Evolutionary conservation across 2,797 vertebrate genomes (phyloP).

Genomic region (Graptemys geographica): DNA sequence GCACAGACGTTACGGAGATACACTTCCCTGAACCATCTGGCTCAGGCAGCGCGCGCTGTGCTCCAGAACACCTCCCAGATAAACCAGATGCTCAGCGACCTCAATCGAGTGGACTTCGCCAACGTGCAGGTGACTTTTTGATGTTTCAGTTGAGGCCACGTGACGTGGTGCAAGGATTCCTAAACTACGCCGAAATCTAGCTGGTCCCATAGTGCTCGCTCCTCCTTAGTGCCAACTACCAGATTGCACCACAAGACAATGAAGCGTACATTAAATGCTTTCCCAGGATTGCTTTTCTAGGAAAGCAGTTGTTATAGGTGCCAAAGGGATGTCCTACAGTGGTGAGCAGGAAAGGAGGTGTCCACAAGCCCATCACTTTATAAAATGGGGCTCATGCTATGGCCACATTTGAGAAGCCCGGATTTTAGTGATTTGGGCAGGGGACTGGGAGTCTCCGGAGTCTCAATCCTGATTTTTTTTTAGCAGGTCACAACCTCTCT

Average conservation of each 20-base stretch:
- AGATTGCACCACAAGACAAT: no score
- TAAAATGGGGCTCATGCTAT: not conserved
- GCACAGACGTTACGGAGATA: constrained; percentile 96
- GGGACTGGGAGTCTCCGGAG: not conserved
- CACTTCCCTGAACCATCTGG: constrained; percentile 97
- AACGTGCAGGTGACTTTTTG: constrained; percentile 91
- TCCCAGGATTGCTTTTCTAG: not conserved
- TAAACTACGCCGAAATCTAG: not conserved
- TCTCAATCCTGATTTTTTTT: not conserved
- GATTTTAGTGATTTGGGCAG: not conserved
- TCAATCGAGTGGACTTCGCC: constrained; percentile 97
- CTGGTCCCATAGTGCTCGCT: not conserved
- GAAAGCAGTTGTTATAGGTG: not conserved
- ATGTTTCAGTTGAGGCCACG: fast-evolving
- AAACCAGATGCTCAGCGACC: constrained; percentile 99
- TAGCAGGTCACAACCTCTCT: not conserved
- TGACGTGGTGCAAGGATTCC: not conserved
- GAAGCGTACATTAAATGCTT: fast-evolving
- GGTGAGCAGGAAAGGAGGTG: not conserved
- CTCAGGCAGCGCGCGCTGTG: constrained; percentile 94
- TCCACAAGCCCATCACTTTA: not conserved
- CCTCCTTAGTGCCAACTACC: not conserved
- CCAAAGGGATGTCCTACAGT: not conserved
- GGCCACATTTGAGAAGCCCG: fast-evolving
- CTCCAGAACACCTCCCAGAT: constrained; percentile 99